Conservation (phyloP, 2,888 invertebrate species). For the Acanthopleura granulata region DNA sequence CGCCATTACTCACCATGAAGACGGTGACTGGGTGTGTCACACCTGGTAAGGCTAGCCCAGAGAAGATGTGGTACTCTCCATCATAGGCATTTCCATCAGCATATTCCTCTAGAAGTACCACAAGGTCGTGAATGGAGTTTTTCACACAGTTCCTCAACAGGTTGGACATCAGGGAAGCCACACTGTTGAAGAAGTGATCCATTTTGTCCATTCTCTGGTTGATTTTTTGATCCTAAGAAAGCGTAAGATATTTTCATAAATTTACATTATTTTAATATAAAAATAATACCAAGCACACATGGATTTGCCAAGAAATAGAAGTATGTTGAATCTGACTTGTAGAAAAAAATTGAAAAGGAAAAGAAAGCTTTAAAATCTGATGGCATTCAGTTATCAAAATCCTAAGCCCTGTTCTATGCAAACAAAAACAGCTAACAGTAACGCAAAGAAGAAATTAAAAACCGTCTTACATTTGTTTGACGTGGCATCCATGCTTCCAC, state of each 20-base stretch:
- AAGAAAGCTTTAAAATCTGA: no score
- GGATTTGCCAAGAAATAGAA: no score
- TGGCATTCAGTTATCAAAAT: no score
- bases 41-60: conserved; percentile 57
- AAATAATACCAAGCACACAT: no score
- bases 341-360: no score
- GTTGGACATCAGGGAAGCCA: conserved; percentile 83
- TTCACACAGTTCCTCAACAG: conserved; percentile 74
- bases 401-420: no score
- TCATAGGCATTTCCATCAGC: conserved; percentile 63
- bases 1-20: conserved; percentile 55
- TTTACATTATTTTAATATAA: no score
- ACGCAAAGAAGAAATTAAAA: neutral
- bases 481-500: conserved; percentile 83
- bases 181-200: conserved; percentile 78
- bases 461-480: conserved; percentile 71
- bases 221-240: neutral
- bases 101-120: conserved; percentile 63
- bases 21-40: conserved; percentile 56
- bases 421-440: no score
- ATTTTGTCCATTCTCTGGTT: conserved; percentile 71
- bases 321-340: no score
- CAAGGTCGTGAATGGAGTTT: conserved; percentile 64
- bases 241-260: no score
- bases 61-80: conserved; percentile 61